Conservation (phyloP, 2,113 vertebrate species). For the Poeciliopsis prolifica region DNA sequence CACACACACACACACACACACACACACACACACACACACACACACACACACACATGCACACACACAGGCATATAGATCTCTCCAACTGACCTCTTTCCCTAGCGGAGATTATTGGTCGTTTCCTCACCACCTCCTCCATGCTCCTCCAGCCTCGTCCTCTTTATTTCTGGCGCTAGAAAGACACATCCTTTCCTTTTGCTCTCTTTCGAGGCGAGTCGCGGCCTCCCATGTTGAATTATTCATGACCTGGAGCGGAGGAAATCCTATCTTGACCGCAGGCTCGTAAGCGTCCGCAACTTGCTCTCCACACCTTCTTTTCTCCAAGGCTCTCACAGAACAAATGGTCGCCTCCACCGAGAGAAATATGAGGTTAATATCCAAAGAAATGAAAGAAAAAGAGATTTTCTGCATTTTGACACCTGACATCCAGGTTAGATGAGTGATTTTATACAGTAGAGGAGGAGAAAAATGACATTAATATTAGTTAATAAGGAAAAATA, state of each 20-base stretch:
- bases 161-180: slow-evolving; percentile 26
- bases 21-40: too few relatives aligned
- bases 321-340: slow-evolving; percentile 2
- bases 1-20: slow-evolving; percentile 7
- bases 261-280: slow-evolving; percentile 63
- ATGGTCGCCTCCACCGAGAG: background rate
- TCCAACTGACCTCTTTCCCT: slow-evolving; percentile 77
- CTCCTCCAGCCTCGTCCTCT: slow-evolving; percentile 13
- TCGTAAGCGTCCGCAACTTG: slow-evolving; percentile 9
- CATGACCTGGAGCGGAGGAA: slow-evolving; percentile 69
- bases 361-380: background rate
- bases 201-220: slow-evolving; percentile 31
- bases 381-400: background rate
- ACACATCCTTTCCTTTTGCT: slow-evolving; percentile 38
- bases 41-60: slow-evolving; percentile 11
- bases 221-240: slow-evolving; percentile 70
- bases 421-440: background rate
- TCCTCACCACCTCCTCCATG: slow-evolving; percentile 75
- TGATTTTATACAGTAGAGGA: background rate
- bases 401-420: background rate
- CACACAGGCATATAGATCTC: background rate
- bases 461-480: background rate
- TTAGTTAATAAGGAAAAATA: background rate
- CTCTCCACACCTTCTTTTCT: slow-evolving; percentile 17
- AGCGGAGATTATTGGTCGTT: slow-evolving; percentile 77